Base-by-base conservation (phyloP, 1,140 invertebrate species). In the Zaprionus vittiger region DNA sequence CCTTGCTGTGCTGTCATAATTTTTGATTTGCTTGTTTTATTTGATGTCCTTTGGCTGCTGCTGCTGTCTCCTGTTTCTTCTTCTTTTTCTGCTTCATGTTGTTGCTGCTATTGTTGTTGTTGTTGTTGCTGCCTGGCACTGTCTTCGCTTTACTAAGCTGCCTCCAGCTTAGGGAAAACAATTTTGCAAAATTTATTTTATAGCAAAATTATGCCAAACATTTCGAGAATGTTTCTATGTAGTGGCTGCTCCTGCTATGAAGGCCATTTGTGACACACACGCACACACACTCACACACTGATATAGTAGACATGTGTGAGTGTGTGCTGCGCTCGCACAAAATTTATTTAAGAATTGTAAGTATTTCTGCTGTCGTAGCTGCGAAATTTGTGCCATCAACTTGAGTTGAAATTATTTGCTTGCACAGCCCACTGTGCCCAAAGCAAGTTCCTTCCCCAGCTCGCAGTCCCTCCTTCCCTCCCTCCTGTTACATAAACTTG, bases 161-260 rank as follows among this genome's bases (percentile, higher is more conserved):
- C 83, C 86, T 78, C 81, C 76, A 84, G 85, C 85, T 90, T 90
- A 90, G 77, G 79, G 85, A 90, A 90, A 90, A 90, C 85, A 90
- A 90, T 90, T 90, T 90, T 90, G 85, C 85, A 90, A 90, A 90
- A 90, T 90, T 90, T 90, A 90, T 90, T 90, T 90, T 90, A 90
- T 90, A 85, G 85, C 85, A 89, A 90, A 90, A 90, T 90, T 90
- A 90, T 90, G 85, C 85, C 85, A 90, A 90, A 85, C 85, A 90
- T 90, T 90, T 90, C 70, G 64, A 79, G 87, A 90, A 90, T 90
- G 85, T 90, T 89, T 90, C 85, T 90, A 87, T 87, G 84, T 89
- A 84, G 81, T 87, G 81, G 52, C 71, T 73, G 65, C 31, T 68
- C 41, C 54, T 75, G 71, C 62, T 71, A 60, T 65, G 56, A 63